These are phyloP conservation scores for Bombus sibiricus DNA, from an alignment of 1,140 invertebrate species.

Conservation along the genomic window DNA sequence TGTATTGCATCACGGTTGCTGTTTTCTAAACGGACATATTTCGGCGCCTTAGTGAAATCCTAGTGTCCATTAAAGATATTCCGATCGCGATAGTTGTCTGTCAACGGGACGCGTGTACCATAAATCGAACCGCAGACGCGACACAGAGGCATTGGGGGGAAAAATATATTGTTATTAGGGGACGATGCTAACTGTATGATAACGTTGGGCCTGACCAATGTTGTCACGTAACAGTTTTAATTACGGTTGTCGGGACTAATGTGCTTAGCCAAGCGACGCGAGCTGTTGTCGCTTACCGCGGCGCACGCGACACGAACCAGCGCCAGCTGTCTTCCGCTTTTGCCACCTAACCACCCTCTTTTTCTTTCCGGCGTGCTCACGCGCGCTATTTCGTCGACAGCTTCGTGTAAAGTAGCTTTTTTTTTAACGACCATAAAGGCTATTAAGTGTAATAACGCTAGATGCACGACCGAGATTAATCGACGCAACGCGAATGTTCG, in stretches of 20 bases:
- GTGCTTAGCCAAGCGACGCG: conserved; percentile 66
- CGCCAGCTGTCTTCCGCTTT: conserved; percentile 63
- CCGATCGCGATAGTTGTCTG: neutral
- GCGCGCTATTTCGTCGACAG: conserved; percentile 16
- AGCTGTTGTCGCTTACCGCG: conserved; percentile 59
- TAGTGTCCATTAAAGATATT: neutral
- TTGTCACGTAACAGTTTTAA: conserved; percentile 70
- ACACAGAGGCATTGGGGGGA: neutral
- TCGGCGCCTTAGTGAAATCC: no score
- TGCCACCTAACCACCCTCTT: conserved; percentile 15
- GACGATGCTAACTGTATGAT: conserved; percentile 36
- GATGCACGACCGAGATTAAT: conserved; percentile 30
- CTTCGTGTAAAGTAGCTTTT: conserved; percentile 30
- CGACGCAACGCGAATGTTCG: neutral
- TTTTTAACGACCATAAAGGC: conserved; percentile 14
- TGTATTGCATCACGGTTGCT: neutral
- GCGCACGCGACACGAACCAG: conserved; percentile 61
- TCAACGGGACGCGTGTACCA: neutral
- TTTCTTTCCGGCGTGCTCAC: neutral
- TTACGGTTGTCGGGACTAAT: conserved; percentile 65
- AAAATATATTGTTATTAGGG: conserved; percentile 55
- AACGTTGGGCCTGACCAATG: conserved; percentile 7
- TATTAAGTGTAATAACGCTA: conserved; percentile 10
- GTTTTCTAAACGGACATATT: neutral
- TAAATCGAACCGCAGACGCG: conserved; percentile 31